Conservation (phyloP, 1,140 invertebrate genomes). For the Drosophila suzukii region DNA sequence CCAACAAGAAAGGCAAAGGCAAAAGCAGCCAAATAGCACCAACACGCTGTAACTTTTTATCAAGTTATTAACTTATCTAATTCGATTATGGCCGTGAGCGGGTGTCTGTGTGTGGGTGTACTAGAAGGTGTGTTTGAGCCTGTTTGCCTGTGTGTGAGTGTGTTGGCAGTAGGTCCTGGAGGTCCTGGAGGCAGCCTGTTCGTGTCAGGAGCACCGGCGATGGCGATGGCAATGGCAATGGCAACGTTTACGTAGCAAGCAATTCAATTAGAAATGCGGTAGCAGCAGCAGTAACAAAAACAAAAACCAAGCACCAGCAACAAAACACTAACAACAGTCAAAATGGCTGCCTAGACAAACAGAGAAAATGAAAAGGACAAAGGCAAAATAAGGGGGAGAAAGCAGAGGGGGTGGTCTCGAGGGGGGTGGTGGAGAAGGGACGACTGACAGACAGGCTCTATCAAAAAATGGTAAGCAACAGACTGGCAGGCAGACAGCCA, state of each 20-base stretch:
- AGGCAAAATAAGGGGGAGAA: neutral
- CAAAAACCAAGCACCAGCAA: conserved; percentile 34
- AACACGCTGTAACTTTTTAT: conserved; percentile 76
- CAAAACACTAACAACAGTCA: conserved; percentile 42
- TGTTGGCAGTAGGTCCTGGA: neutral
- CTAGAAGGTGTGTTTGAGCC: neutral
- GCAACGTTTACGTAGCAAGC: conserved; percentile 73
- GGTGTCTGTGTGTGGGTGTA: conserved; percentile 19
- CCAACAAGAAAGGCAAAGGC: conserved; percentile 21
- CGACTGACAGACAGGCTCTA: conserved; percentile 56
- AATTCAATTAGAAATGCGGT: conserved; percentile 80
- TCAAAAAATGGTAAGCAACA: conserved; percentile 61
- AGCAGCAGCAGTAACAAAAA: conserved; percentile 53
- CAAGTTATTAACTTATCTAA: conserved; percentile 83
- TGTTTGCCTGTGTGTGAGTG: neutral
- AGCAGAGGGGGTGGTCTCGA: neutral
- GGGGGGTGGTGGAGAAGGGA: conserved; percentile 2
- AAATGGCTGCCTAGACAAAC: conserved; percentile 69
- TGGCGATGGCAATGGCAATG: conserved; percentile 17
- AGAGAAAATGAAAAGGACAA: conserved; percentile 45
- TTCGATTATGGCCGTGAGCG: conserved; percentile 71
- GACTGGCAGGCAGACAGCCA: conserved; percentile 55
- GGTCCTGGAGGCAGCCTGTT: conserved; percentile 36
- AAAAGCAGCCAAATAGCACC: conserved; percentile 16
- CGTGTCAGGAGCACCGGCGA: conserved; percentile 26